phyloP scores from a whole-genome alignment of 2,797 vertebrate species.

The Sebastes diaconus region DNA sequence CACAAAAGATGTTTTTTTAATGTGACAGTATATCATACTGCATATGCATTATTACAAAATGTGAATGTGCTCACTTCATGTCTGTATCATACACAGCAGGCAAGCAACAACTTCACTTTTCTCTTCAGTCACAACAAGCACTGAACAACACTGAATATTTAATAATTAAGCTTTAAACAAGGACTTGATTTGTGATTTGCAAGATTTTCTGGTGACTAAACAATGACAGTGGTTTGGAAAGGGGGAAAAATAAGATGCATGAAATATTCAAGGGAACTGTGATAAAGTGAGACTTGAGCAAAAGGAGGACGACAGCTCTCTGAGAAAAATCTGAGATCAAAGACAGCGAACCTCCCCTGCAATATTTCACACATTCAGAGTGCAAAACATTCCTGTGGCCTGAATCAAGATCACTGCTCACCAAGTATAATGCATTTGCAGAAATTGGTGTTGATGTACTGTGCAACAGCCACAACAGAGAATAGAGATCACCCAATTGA shows the following conservation, averaged over 20 bases:
- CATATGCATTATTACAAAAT: slow-evolving; percentile 25
- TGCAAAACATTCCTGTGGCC: slow-evolving; percentile 42
- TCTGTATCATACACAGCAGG: slow-evolving; percentile 9
- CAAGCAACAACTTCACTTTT: slow-evolving; percentile 13
- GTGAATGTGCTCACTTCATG: slow-evolving; percentile 1
- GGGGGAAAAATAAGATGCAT: slow-evolving; percentile 20
- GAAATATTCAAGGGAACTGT: slow-evolving; percentile 62
- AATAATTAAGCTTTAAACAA: slow-evolving; percentile 58
- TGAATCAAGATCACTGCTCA: slow-evolving; percentile 33
- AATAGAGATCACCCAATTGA: slow-evolving; percentile 3
- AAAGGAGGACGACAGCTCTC: slow-evolving; percentile 42
- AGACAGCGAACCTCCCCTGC: slow-evolving; percentile 30
- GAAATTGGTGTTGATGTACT: background rate
- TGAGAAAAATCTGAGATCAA: slow-evolving; percentile 63
- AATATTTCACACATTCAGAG: slow-evolving; percentile 48
- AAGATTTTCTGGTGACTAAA: slow-evolving; percentile 59
- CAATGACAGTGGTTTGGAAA: slow-evolving; percentile 51
- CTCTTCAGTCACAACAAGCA: slow-evolving; percentile 20
- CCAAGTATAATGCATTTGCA: background rate
- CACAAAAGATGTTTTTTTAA: background rate
- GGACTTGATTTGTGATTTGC: slow-evolving; percentile 50
- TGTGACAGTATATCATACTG: slow-evolving; percentile 1
- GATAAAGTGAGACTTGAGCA: slow-evolving; percentile 43
- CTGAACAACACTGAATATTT: slow-evolving; percentile 57
- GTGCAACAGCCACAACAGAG: background rate